These are phyloP conservation scores for Trachymyrmex septentrionalis DNA, from an alignment of 1,140 invertebrate species.

Conservation along the genomic window DNA sequence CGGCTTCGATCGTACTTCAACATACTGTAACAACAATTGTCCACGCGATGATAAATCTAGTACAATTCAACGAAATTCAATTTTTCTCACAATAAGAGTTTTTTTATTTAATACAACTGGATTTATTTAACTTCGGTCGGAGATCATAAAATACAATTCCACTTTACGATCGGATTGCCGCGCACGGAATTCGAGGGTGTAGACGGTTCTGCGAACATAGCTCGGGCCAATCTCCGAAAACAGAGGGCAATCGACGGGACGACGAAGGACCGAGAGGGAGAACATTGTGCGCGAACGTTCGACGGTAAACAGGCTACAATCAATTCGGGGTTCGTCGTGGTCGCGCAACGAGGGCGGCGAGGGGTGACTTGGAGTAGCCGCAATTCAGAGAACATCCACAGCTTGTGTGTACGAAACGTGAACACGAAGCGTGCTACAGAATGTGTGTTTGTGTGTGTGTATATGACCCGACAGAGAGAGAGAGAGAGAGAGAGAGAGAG, in stretches of 20 bases:
- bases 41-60: constrained; percentile 33
- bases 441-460: constrained; percentile 51
- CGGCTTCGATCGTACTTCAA: constrained; percentile 41
- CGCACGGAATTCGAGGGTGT: constrained; percentile 18
- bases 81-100: background rate
- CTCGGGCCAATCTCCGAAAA: constrained; percentile 68
- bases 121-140: constrained; percentile 6
- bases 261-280: constrained; percentile 52
- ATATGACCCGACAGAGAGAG: constrained; percentile 24
- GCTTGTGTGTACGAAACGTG: constrained; percentile 40
- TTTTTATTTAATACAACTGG: constrained; percentile 5
- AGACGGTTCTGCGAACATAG: constrained; percentile 38
- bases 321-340: constrained; percentile 80
- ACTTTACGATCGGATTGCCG: background rate
- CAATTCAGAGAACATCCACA: constrained; percentile 68
- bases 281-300: constrained; percentile 74
- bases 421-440: background rate
- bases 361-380: constrained; percentile 77
- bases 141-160: constrained; percentile 18
- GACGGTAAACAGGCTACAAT: constrained; percentile 81
- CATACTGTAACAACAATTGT: constrained; percentile 30
- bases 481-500: constrained; percentile 1
- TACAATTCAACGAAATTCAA: constrained; percentile 36
- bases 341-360: constrained; percentile 67
- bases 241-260: constrained; percentile 70